A percentile compares a stretch with the other conserved stretches of the same genome.
phyloP scores from a whole-genome alignment of 1,140 invertebrate genomes.

The Chlorops oryzae region DNA sequence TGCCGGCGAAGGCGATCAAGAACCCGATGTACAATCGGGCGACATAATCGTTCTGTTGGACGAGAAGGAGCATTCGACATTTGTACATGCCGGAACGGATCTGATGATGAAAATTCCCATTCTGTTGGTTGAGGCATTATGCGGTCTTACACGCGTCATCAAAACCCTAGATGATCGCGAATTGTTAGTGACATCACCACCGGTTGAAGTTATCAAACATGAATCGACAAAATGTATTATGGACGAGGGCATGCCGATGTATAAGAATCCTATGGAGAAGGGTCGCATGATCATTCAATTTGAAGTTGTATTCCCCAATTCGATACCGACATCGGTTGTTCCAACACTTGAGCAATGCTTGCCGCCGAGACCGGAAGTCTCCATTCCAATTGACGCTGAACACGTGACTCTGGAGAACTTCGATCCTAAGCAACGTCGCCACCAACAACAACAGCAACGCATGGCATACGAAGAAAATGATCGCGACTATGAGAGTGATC shows the following conservation, averaged over 20 bases:
- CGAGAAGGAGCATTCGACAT: slow-evolving; percentile 83
- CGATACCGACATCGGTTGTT: slow-evolving; percentile 67
- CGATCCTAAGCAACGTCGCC: slow-evolving; percentile 56
- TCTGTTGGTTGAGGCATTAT: slow-evolving; percentile 87
- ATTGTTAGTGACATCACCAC: slow-evolving; percentile 77
- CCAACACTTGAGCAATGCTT: slow-evolving; percentile 76
- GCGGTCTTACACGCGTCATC: slow-evolving; percentile 92
- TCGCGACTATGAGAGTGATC: slow-evolving; percentile 45
- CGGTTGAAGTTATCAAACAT: slow-evolving; percentile 78
- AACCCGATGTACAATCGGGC: slow-evolving; percentile 87
- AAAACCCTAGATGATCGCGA: slow-evolving; percentile 89
- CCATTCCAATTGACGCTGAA: slow-evolving; percentile 70
- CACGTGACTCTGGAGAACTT: slow-evolving; percentile 59
- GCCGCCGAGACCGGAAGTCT: slow-evolving; percentile 65
- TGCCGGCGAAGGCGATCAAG: slow-evolving; percentile 93
- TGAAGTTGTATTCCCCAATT: slow-evolving; percentile 81
- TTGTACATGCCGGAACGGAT: slow-evolving; percentile 77
- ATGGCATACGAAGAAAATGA: slow-evolving; percentile 65
- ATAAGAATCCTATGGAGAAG: slow-evolving; percentile 94
- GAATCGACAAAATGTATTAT: slow-evolving; percentile 85
- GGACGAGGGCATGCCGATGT: slow-evolving; percentile 93
- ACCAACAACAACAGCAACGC: slow-evolving; percentile 51
- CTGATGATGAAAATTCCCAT: slow-evolving; percentile 81
- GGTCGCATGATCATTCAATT: slow-evolving; percentile 92
- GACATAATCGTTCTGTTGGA: slow-evolving; percentile 96